Percentiles rank a stretch among this genome's conserved stretches.
Evolutionary conservation across 35 echinoderm and acorn worm species (phyloP).

Genomic region (Ophioderma brevispina): DNA sequence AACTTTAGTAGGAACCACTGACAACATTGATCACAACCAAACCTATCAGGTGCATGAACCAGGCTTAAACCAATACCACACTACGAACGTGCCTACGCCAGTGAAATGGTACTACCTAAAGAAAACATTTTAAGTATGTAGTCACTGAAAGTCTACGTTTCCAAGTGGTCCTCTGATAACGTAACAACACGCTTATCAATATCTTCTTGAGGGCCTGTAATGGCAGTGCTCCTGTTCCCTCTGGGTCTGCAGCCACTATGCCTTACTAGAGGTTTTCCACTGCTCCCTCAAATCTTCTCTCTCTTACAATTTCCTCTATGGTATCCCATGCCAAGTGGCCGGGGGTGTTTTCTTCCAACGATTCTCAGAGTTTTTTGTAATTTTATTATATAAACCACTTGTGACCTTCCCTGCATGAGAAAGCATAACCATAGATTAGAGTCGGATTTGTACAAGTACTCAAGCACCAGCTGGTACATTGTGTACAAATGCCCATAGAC

Average conservation of each 20-base stretch:
- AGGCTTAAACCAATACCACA: too few species aligned
- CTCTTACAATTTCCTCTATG: constrained; percentile 85
- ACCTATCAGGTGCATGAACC: too few species aligned
- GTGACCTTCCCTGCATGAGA: constrained; percentile 91
- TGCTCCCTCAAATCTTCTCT: constrained; percentile 90
- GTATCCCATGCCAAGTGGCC: constrained; percentile 91
- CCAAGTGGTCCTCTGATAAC: constrained; percentile 85
- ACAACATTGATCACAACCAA: too few species aligned
- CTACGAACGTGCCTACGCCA: too few species aligned
- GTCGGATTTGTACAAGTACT: neutral
- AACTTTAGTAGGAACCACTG: too few species aligned
- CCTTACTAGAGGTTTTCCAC: constrained; percentile 77
- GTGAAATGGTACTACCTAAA: too few species aligned
- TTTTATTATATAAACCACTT: too few species aligned
- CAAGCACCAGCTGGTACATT: too few species aligned
- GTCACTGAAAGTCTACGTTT: too few species aligned
- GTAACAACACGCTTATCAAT: constrained; percentile 76
- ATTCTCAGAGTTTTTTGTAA: constrained; percentile 88
- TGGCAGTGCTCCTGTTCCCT: constrained; percentile 66
- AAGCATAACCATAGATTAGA: neutral
- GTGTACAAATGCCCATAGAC: too few species aligned
- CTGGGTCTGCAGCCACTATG: constrained; percentile 61
- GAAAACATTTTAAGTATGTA: too few species aligned
- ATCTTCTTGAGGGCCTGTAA: constrained; percentile 64
- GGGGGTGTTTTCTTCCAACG: constrained; percentile 69